Evolutionary conservation across 2,113 vertebrate species (phyloP), one percentile per base, ranked within the genome.

Genomic region (Hippolais icterina): DNA sequence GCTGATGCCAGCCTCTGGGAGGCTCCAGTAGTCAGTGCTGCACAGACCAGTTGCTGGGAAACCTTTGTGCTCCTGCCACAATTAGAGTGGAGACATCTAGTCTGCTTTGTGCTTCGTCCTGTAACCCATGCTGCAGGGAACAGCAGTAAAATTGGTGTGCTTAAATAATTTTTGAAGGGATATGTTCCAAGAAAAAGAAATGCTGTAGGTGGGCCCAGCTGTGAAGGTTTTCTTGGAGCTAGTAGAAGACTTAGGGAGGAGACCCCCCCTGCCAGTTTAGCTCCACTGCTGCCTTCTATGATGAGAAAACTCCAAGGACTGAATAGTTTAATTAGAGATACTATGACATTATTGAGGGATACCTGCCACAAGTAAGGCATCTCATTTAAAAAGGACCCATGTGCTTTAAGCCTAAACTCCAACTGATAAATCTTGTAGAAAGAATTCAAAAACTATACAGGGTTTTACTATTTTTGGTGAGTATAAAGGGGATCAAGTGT

Each of bases 1-100:
- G 59, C 9, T 54, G 46, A 28, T 92, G 90, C 63, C 90, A 76
- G 70, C 57, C 60, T 49, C 66, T 85, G 44, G 50, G 74, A 72
- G 66, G 68, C 50, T 90, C 49, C 70, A 60, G 78, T 57, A 85
- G 70, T 84, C 68, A 35, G 25, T 39, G 56, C 66, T 28, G 14
- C 59, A 19, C 63, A 85, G 46, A 57, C 13, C 59, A 94, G 90
- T 96, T 94, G 94, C 92, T 92, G 92, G 89, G 95, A 92, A 92
- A 90, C 91, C 53, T 31, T 90, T 18, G 25, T 65, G 87, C 66
- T 93, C 78, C 63, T 90, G 72, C 90, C 1, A 8, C 68, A 74
- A 7, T 92, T 78, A 74, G 23, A 44, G 60, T 63, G 56, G 47
- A 61, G 56, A 64, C 68, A 53, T 10, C 33, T 46, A 0, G 35